Conservation (phyloP, 2,113 vertebrate species). For the Platichthys stellatus region DNA sequence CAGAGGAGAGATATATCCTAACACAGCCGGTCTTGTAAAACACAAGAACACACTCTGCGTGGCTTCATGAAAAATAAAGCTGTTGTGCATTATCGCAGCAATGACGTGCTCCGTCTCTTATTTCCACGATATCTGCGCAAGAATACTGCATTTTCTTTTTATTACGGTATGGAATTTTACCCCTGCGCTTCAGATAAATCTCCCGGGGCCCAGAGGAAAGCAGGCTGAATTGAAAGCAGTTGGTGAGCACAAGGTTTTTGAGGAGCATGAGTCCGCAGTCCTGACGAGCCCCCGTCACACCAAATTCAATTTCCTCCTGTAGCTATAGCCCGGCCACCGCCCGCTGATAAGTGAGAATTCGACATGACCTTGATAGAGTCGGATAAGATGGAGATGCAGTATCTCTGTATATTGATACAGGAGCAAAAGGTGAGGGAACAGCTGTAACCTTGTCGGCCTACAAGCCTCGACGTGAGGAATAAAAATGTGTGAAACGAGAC, state of each 20-base stretch:
- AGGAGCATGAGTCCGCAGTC: constrained; percentile 38
- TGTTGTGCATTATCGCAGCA: constrained; percentile 15
- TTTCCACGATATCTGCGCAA: constrained; percentile 27
- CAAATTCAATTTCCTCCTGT: constrained; percentile 74
- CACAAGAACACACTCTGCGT: constrained; percentile 12
- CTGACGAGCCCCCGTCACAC: constrained; percentile 55
- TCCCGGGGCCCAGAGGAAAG: constrained; percentile 20
- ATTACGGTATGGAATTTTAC: constrained; percentile 35
- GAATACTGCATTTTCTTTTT: constrained; percentile 31
- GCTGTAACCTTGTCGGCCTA: background rate
- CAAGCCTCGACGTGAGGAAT: constrained; percentile 1
- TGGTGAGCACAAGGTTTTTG: constrained; percentile 27
- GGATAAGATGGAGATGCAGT: constrained; percentile 50
- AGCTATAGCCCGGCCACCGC: constrained; percentile 46
- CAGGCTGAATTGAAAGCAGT: constrained; percentile 42
- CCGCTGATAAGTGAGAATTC: constrained; percentile 67
- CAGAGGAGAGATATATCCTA: background rate
- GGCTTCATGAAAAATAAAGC: constrained; percentile 35
- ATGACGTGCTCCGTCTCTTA: constrained; percentile 18
- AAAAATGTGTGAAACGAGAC: constrained; percentile 9
- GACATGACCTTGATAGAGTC: constrained; percentile 70
- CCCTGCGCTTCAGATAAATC: constrained; percentile 14
- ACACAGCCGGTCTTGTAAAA: constrained; percentile 22
- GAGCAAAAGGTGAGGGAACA: constrained; percentile 33
- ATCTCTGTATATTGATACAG: constrained; percentile 9